A percentile compares a stretch with the other conserved stretches of the same genome.
phyloP scores from a whole-genome alignment of 1,140 invertebrate species.

The Papilio glaucus region DNA sequence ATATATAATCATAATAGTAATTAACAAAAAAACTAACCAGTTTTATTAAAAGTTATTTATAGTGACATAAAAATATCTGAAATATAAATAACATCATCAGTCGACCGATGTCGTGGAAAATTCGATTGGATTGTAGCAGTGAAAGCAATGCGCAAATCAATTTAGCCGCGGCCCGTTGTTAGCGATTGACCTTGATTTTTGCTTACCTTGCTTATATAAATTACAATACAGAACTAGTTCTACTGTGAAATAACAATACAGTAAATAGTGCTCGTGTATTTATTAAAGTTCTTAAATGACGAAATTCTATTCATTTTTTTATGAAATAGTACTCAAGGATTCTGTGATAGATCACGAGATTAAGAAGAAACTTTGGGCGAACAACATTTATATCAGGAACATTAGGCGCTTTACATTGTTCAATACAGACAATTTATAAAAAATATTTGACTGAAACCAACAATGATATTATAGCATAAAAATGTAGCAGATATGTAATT shows the following conservation, averaged over 20 bases:
- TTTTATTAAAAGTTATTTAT: too few species aligned
- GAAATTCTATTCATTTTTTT: background rate
- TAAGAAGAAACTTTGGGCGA: too few species aligned
- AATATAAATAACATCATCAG: background rate
- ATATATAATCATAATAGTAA: too few species aligned
- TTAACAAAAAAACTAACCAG: too few species aligned
- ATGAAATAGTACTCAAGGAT: background rate
- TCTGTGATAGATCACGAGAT: background rate
- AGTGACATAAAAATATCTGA: background rate
- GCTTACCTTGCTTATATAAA: constrained; percentile 5
- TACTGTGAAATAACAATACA: constrained; percentile 7
- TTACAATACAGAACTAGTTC: constrained; percentile 5
- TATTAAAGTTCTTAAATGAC: background rate
- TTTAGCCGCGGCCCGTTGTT: constrained; percentile 12
- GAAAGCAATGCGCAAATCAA: constrained; percentile 9
- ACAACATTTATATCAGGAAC: too few species aligned
- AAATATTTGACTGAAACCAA: too few species aligned
- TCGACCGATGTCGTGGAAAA: background rate
- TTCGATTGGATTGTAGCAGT: background rate
- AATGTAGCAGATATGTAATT: too few species aligned
- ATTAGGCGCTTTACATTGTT: too few species aligned
- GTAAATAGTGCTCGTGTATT: background rate
- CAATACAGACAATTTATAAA: too few species aligned
- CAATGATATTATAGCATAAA: too few species aligned
- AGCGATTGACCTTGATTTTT: constrained; percentile 6